These are phyloP conservation scores for Linepithema humile DNA, from an alignment of 1,140 invertebrate genomes.

Conservation along the genomic window DNA sequence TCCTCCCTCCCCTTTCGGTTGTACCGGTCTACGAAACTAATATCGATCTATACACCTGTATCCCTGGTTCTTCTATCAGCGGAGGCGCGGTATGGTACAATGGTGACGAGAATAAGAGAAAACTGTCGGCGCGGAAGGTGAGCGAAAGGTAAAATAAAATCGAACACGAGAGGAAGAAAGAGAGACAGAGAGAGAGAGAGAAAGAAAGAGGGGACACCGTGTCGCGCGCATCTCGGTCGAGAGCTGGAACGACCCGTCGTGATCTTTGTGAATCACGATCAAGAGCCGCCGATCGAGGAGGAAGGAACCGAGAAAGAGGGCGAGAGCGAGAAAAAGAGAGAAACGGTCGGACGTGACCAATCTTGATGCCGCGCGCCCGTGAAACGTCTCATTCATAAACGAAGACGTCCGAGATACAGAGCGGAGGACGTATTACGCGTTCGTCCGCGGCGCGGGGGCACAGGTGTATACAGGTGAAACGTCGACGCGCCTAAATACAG, in stretches of 20 bases:
- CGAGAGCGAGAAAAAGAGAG: slow-evolving; percentile 48
- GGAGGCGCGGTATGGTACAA: neutral
- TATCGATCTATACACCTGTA: slow-evolving; percentile 52
- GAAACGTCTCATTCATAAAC: slow-evolving; percentile 73
- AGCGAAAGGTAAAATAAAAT: slow-evolving; percentile 27
- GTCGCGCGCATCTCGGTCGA: slow-evolving; percentile 15
- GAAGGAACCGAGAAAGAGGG: slow-evolving; percentile 42
- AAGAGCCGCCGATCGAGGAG: neutral
- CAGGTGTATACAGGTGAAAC: slow-evolving; percentile 63
- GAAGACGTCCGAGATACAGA: neutral
- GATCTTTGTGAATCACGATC: neutral
- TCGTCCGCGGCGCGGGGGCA: neutral
- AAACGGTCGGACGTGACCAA: slow-evolving; percentile 61
- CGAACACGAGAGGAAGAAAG: neutral
- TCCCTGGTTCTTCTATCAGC: slow-evolving; percentile 4
- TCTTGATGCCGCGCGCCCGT: slow-evolving; percentile 50
- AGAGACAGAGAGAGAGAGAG: neutral
- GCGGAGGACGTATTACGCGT: neutral
- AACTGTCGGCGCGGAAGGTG: neutral
- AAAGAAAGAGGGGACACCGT: neutral
- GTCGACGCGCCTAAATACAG: slow-evolving; percentile 63
- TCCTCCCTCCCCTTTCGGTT: neutral
- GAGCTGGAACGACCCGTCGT: slow-evolving; percentile 3
- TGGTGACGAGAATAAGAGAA: slow-evolving; percentile 9
- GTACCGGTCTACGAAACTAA: slow-evolving; percentile 34